Percentiles rank a stretch among this genome's conserved stretches.
Conservation (phyloP, 2,113 vertebrate species). For the Onychostruthus taczanowskii region DNA sequence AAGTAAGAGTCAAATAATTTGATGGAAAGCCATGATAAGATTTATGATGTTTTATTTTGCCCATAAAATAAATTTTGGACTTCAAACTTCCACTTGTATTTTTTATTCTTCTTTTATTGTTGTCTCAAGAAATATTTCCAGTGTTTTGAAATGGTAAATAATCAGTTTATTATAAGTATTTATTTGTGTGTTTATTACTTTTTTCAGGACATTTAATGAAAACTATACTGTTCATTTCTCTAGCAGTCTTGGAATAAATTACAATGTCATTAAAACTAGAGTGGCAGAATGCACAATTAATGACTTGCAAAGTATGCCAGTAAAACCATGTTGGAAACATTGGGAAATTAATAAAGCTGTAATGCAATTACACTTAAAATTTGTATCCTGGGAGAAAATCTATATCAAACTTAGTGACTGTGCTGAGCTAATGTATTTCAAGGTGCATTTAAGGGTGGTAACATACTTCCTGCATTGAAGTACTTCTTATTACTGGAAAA, state of each 20-base stretch:
- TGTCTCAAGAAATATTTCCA: background rate
- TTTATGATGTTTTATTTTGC: background rate
- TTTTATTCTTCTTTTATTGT: background rate
- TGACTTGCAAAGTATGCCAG: constrained; percentile 55
- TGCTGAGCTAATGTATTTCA: background rate
- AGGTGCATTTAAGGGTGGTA: background rate
- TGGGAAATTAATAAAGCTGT: constrained; percentile 12
- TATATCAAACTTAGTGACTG: background rate
- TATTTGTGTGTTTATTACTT: constrained; percentile 52
- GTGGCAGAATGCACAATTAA: constrained; percentile 61
- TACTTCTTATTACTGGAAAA: background rate
- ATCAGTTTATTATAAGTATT: constrained; percentile 51
- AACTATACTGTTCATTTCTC: constrained; percentile 61
- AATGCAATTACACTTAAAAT: background rate
- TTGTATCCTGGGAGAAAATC: background rate
- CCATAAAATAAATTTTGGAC: background rate
- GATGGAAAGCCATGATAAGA: background rate
- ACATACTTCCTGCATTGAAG: background rate
- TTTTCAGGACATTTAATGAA: constrained; percentile 56
- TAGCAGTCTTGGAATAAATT: constrained; percentile 61
- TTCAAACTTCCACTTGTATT: background rate
- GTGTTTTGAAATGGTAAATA: constrained; percentile 32
- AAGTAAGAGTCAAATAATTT: background rate
- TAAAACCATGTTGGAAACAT: constrained; percentile 21
- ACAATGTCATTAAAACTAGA: constrained; percentile 38